Conservation (phyloP, 92 coral and sea anemone species). For the Umimayanthus chanpuru region DNA sequence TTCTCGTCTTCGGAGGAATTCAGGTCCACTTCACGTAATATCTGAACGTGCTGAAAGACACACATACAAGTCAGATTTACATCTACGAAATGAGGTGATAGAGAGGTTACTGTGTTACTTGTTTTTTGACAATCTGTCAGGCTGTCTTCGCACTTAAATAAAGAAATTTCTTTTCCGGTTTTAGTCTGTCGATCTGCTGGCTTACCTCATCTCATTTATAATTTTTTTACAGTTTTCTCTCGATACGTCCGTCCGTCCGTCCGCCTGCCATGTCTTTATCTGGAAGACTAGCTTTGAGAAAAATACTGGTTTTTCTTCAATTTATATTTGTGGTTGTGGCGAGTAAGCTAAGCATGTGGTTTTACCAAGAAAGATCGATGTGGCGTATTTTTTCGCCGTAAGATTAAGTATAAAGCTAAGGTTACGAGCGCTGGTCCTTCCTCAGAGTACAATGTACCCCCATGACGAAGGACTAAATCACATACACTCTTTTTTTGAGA, state of each 20-base stretch:
- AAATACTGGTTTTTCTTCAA: too few species aligned
- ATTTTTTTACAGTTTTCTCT: background rate
- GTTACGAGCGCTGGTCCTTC: too few species aligned
- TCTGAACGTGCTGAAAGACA: constrained; percentile 17
- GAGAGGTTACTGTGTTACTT: background rate
- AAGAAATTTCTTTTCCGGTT: background rate
- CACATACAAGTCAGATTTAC: background rate
- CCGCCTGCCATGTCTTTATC: background rate
- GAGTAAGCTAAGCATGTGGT: too few species aligned
- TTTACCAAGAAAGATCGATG: too few species aligned
- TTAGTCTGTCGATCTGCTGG: background rate
- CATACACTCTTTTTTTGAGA: too few species aligned
- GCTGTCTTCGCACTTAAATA: background rate
- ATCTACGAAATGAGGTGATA: background rate
- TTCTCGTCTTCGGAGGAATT: constrained; percentile 34
- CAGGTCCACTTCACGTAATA: constrained; percentile 46
- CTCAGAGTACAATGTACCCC: too few species aligned
- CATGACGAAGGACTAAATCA: too few species aligned
- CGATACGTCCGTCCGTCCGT: background rate
- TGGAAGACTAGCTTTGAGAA: background rate
- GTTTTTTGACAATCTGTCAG: background rate
- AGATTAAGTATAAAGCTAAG: too few species aligned
- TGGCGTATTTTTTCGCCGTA: too few species aligned
- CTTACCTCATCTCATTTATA: background rate
- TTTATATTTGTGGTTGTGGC: too few species aligned